A percentile compares a stretch with the other conserved stretches of the same genome.
These are phyloP conservation scores for Tricholaema leucomelas DNA, from an alignment of 2,113 vertebrate species.

Conservation along the genomic window DNA sequence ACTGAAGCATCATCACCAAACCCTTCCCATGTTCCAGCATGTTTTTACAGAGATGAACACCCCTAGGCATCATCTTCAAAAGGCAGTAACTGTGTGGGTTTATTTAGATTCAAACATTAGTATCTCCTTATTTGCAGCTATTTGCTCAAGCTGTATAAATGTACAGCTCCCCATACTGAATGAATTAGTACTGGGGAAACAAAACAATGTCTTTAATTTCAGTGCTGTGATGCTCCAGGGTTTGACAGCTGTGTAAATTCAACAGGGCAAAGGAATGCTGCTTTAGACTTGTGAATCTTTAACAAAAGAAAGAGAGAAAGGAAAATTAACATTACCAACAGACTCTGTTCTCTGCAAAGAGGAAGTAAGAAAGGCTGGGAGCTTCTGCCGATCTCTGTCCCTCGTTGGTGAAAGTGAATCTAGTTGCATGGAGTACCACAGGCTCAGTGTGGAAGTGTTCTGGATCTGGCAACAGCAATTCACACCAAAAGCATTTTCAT, in stretches of 20 bases:
- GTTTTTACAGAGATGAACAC: background rate
- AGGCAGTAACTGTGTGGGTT: background rate
- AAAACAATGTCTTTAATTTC: background rate
- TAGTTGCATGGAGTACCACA: constrained; percentile 78
- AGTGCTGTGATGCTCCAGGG: background rate
- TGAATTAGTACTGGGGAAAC: background rate
- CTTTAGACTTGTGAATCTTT: background rate
- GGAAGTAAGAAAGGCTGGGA: constrained; percentile 67
- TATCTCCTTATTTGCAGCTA: background rate
- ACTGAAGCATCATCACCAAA: background rate
- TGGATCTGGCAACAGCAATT: constrained; percentile 75
- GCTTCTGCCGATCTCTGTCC: constrained; percentile 45
- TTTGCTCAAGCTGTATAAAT: background rate
- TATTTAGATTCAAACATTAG: background rate
- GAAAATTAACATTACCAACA: constrained; percentile 75
- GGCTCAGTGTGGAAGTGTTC: constrained; percentile 78
- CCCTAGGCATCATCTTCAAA: background rate
- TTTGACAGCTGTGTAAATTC: background rate
- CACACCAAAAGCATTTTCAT: background rate
- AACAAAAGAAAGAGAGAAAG: background rate
- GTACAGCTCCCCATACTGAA: background rate
- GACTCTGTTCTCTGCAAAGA: constrained; percentile 27
- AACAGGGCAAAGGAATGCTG: background rate
- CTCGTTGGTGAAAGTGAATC: constrained; percentile 71
- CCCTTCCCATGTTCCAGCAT: background rate